Evolutionary conservation across 92 coral and sea anemone species (phyloP).

Genomic region (Anthopleura xanthogrammica): DNA sequence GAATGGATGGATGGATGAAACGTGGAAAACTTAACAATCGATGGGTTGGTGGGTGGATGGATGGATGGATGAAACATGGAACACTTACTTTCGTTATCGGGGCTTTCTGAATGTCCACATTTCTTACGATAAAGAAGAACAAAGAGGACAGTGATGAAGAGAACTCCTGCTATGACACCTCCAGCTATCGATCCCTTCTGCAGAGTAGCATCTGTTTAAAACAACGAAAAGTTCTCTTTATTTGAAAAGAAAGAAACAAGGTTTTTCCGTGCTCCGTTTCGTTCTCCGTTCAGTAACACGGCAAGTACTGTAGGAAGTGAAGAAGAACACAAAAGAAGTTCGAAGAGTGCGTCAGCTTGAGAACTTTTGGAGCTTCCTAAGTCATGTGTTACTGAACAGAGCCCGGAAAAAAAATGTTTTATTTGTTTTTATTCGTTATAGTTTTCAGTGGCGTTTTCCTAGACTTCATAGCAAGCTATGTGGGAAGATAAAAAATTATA

Average conservation of each 20-base stretch:
- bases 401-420: background rate
- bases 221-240: background rate
- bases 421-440: background rate
- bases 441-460: too few relatives aligned
- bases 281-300: too few relatives aligned
- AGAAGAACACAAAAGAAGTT: too few relatives aligned
- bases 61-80: background rate
- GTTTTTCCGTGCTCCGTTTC: too few relatives aligned
- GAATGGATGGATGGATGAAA: too few relatives aligned
- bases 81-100: slow-evolving; percentile 1
- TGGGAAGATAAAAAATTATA: too few relatives aligned
- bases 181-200: background rate
- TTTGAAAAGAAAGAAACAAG: background rate
- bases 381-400: too few relatives aligned
- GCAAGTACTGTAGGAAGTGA: too few relatives aligned
- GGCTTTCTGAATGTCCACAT: background rate
- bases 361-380: too few relatives aligned
- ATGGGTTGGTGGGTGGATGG: background rate
- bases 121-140: background rate
- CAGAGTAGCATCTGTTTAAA: background rate
- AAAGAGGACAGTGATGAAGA: background rate
- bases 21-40: too few relatives aligned
- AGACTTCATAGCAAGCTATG: too few relatives aligned
- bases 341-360: too few relatives aligned
- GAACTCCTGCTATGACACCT: slow-evolving; percentile 13